A percentile compares a stretch with the other conserved stretches of the same genome.
These are phyloP conservation scores for Corbicula japonica DNA, from an alignment of 2,888 invertebrate species.

Conservation along the genomic window DNA sequence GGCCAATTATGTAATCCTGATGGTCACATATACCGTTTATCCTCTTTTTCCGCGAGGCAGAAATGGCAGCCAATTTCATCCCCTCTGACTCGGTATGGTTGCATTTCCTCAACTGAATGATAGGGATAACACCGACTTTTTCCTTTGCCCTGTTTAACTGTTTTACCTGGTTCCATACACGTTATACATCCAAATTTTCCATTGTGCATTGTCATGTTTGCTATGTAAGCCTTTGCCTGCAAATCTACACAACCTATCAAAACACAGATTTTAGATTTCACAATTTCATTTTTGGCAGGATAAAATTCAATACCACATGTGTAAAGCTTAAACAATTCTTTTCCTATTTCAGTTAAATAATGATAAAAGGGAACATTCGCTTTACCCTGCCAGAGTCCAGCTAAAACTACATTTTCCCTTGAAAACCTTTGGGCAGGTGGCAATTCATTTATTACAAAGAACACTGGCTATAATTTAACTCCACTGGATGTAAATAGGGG, in stretches of 20 bases:
- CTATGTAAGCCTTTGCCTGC: constrained; percentile 21
- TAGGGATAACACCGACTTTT: constrained; percentile 11
- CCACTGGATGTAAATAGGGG: constrained; percentile 13
- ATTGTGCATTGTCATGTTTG: constrained; percentile 26
- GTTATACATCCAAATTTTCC: constrained; percentile 18
- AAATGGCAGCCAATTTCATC: background rate
- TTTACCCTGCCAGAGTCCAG: constrained; percentile 26
- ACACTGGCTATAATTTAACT: constrained; percentile 19
- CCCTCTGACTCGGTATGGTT: background rate
- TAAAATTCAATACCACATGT: background rate
- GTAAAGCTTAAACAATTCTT: constrained; percentile 6
- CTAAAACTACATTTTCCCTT: constrained; percentile 22
- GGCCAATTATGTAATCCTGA: constrained; percentile 10
- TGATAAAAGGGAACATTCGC: constrained; percentile 1
- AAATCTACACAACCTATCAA: constrained; percentile 14
- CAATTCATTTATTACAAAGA: constrained; percentile 23
- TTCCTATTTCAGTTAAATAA: constrained; percentile 9
- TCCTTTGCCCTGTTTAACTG: constrained; percentile 16
- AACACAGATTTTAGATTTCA: constrained; percentile 15
- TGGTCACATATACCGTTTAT: constrained; percentile 13
- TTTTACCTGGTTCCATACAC: constrained; percentile 20
- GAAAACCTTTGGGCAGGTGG: constrained; percentile 8
- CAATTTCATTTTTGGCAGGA: background rate
- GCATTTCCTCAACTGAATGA: background rate
- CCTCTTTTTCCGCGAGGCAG: constrained; percentile 12